These are phyloP conservation scores for Stomatorhinus walkeri DNA, from an alignment of 2,797 vertebrate genomes.

Conservation along the genomic window DNA sequence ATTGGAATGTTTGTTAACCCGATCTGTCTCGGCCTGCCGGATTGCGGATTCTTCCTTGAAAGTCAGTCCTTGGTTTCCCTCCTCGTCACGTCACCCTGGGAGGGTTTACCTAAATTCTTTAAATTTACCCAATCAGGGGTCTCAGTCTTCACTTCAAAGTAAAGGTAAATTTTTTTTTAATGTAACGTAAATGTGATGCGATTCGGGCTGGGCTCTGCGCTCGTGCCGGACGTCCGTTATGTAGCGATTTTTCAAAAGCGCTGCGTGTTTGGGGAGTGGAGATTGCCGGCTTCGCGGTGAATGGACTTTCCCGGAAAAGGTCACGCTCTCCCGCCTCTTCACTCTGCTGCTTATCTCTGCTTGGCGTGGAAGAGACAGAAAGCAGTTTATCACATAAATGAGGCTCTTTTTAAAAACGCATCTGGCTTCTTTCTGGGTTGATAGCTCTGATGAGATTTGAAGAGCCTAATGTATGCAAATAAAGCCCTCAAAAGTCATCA, in stretches of 20 bases:
- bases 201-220: neutral
- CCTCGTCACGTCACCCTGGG: neutral
- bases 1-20: conserved; percentile 60
- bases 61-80: neutral
- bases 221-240: neutral
- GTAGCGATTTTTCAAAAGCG: neutral
- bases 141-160: neutral
- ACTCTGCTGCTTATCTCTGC: neutral
- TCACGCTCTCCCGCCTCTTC: no score
- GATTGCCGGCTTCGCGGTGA: neutral
- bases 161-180: neutral
- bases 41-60: conserved; percentile 23
- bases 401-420: neutral
- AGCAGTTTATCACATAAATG: neutral
- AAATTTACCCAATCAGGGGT: neutral
- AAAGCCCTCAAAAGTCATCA: neutral
- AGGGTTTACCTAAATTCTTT: neutral
- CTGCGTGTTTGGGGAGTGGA: neutral
- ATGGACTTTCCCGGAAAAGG: conserved; percentile 6
- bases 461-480: neutral
- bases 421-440: neutral
- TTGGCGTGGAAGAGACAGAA: neutral
- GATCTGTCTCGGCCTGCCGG: conserved; percentile 52
- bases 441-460: neutral
- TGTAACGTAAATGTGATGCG: neutral